Base-by-base conservation (phyloP, 1,140 invertebrate species). In the Lasaia peninsularis region DNA sequence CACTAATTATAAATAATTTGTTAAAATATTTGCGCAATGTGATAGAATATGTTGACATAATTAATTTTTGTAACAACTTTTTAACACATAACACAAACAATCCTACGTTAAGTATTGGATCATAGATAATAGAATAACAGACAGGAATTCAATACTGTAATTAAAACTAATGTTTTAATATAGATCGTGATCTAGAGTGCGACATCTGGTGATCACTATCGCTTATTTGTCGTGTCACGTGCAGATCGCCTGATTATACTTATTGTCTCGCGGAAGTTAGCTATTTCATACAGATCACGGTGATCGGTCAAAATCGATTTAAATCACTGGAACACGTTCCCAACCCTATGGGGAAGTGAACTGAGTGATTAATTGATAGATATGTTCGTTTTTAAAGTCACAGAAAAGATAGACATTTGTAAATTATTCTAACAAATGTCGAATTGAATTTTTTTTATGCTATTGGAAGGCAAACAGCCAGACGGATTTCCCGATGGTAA, bases 281-380 rank as follows among this genome's bases (percentile, higher is more conserved):
- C 56, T 35, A 40, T 67, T 59, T 55, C 56, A 37, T 59, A 61
- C 53, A 59, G 58, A 71, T 84, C 81, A 86, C 73, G 75, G 75
- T 83, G 82, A 86, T 85, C 73, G 73, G 77, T 88, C 82, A 86
- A 68, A 73, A 78, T 82, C 76, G 76, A 79, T 79, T 78, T 65
- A 74, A 80, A 83, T 79, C 75, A 76, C 75, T 75, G 65, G 67
- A 83, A 82, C 85, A 81, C 78, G 71, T 44, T 18, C 16, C 16
- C n/a, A 80, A 75, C 70, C 14, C 48, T 65, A 34, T 65, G 67
- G 71, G 69, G 70, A 70, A 67, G 71, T 69, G 58, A 55, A 32
- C 16, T 16, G 8, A 52, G 48, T 63, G 65, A 71, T 71, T 69
- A 58, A 68, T 44, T 44, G 37, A 20, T 44, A 20, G 37, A 44